phyloP scores from a whole-genome alignment of 2,888 invertebrate species.

The Leptinotarsa haldemani region DNA sequence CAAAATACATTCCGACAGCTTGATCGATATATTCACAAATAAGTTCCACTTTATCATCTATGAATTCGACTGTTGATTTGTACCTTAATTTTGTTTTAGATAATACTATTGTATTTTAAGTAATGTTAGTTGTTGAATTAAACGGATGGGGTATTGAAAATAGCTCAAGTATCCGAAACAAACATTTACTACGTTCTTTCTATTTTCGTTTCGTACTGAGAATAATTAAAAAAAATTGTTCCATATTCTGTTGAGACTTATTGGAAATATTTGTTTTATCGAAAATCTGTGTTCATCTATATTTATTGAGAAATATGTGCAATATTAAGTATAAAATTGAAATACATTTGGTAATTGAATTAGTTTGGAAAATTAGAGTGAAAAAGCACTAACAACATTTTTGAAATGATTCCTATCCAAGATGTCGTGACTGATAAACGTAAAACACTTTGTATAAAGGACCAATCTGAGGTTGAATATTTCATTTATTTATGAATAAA shows the following conservation, averaged over 20 bases:
- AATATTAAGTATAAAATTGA: neutral
- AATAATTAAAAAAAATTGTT: neutral
- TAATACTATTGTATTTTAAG: slow-evolving; percentile 14
- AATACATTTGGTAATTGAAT: neutral
- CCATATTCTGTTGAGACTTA: neutral
- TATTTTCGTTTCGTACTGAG: neutral
- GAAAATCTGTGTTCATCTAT: neutral
- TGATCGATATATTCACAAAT: neutral
- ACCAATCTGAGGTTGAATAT: slow-evolving; percentile 14
- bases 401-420: neutral
- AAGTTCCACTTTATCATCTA: neutral
- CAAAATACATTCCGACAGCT: neutral
- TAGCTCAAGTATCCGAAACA: neutral
- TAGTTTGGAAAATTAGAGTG: no score
- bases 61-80: slow-evolving; percentile 37
- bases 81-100: slow-evolving; percentile 34
- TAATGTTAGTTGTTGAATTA: slow-evolving; percentile 24
- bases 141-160: neutral
- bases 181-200: neutral
- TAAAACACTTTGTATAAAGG: slow-evolving; percentile 5
- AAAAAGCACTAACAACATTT: neutral
- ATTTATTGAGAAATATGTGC: neutral
- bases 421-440: slow-evolving; percentile 6
- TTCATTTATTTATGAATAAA: slow-evolving; percentile 3
- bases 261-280: no score